Evolutionary conservation across 2,113 vertebrate genomes (phyloP).

Genomic region (Chrysochloris asiatica): DNA sequence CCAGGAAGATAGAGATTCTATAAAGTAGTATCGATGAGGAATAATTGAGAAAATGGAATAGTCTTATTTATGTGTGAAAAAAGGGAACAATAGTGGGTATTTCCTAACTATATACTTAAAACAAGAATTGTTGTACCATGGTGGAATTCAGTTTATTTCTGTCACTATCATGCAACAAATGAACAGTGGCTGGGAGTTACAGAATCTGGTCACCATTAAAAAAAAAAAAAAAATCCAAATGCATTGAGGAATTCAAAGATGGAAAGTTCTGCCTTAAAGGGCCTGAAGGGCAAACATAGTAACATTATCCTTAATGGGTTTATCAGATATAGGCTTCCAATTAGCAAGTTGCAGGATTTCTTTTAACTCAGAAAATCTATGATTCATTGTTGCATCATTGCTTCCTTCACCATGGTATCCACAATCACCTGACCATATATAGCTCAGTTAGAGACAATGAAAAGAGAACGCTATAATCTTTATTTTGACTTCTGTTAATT

Average conservation of each 20-base stretch:
- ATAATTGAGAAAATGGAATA: neutral
- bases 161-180: neutral
- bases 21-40: neutral
- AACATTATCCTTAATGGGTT: neutral
- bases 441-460: neutral
- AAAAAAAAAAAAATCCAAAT: conserved; percentile 11
- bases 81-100: neutral
- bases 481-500: neutral
- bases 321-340: neutral
- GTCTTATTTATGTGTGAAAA: neutral
- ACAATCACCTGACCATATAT: neutral
- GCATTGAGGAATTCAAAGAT: neutral
- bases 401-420: neutral
- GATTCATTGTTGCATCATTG: neutral
- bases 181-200: neutral
- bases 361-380: neutral
- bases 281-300: neutral
- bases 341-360: too few relatives aligned
- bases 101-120: neutral
- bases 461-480: neutral
- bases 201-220: neutral
- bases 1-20: neutral
- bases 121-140: neutral
- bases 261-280: neutral
- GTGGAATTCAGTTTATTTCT: neutral